Evolutionary conservation across 2,888 invertebrate genomes (phyloP).

Genomic region (Bombyx huttoni): DNA sequence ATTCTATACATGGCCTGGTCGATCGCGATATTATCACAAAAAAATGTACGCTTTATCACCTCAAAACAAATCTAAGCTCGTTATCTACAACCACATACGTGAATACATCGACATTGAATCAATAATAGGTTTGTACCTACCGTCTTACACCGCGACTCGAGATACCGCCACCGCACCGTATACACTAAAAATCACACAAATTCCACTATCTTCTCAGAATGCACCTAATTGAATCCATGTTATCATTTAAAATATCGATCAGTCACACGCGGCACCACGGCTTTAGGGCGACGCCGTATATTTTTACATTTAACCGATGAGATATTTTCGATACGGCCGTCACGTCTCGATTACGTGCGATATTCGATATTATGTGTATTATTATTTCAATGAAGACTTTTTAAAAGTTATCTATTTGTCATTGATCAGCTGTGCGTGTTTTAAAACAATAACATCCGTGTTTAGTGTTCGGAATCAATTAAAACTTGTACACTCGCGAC

Average conservation of each 20-base stretch:
- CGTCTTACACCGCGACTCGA: conserved; percentile 10
- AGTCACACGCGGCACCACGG: conserved; percentile 59
- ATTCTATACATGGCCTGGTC: conserved; percentile 12
- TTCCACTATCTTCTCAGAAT: conserved; percentile 51
- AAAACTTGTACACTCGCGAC: conserved; percentile 17
- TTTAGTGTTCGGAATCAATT: conserved; percentile 22
- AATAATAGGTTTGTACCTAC: conserved; percentile 51
- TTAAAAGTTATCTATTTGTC: conserved; percentile 25
- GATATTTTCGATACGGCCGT: conserved; percentile 45
- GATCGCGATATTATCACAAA: conserved; percentile 4
- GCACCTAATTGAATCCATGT: conserved; percentile 68
- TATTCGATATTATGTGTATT: conserved; percentile 7
- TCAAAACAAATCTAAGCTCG: conserved; percentile 50
- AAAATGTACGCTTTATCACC: conserved; percentile 33
- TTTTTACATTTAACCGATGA: conserved; percentile 60
- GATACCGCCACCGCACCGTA: conserved; percentile 19
- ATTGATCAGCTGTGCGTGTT: conserved; percentile 65
- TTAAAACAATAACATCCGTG: conserved; percentile 53
- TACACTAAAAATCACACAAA: conserved; percentile 30
- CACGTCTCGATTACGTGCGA: conserved; percentile 24
- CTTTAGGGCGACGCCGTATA: conserved; percentile 60
- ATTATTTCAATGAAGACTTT: conserved; percentile 10
- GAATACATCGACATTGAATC: conserved; percentile 50
- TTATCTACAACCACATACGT: conserved; percentile 41
- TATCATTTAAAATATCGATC: conserved; percentile 72